Evolutionary conservation across 2,113 vertebrate genomes (phyloP), one percentile per base, ranked within the genome.

Genomic region (Rhabdomys dilectus): DNA sequence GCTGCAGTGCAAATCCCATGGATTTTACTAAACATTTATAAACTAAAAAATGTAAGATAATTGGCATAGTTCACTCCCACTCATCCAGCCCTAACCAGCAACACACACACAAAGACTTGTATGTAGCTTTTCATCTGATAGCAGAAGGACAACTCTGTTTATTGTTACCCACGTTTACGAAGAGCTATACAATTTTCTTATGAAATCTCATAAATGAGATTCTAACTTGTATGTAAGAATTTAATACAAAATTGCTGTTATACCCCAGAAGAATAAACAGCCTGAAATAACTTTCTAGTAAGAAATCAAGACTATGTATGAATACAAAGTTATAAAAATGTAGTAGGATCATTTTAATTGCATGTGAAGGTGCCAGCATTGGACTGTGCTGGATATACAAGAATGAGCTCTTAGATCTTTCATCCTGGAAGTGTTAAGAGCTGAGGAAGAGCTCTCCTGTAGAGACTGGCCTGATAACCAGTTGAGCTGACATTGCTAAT

Each of bases 41-140:
- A 88, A 60, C 88, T 62, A 76, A 84, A 88, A 91, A 92, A 60
- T 77, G 26, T 89, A 77, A 94, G 97, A 94, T 96, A 82, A 29
- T 82, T 97, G 82, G 51, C 84, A 93, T 91, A 91, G 66, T 80
- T 97, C 95, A 91, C 39, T 87, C 36, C 56, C 36, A 60, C 72
- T 89, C 92, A 26, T 21, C 91, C 16, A 72, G 9, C 39, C 24
- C 70, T 94, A 68, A 66, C 11, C 19, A 88, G n/a, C 0, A 0
- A 84, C 73, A 15, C 75, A 48, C 42, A 53, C 42, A 53, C 58
- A 93, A 78, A 95, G 80, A 87, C 62, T 13, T 73, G 13, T 86
- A 36, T 96, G 66, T 53, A 85, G 17, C 36, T 73, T 89, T 91
- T 77, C 39, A 77, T 91, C 64, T 88, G 51, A 48, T 17, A 62